Evolutionary conservation across 35 echinoderm and acorn worm species (phyloP), one percentile per base, ranked within the genome.

Genomic region (Patiria miniata): DNA sequence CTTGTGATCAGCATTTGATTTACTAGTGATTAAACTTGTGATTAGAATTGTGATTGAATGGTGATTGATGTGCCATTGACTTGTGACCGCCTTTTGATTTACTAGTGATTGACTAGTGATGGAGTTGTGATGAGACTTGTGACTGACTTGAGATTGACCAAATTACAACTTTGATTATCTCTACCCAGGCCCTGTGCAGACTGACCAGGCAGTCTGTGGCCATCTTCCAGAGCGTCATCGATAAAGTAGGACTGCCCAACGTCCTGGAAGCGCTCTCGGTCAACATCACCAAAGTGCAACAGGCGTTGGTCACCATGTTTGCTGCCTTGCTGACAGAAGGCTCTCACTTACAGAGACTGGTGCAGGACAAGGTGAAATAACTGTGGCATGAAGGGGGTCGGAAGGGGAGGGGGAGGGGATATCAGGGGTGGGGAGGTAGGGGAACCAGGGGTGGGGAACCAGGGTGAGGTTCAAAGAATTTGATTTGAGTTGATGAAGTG

Each of bases 291-390:
- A 83, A 84, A 21, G 93, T 99, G 30, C 96, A 99, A 52, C 96
- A 99, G 58, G 89, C 96, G 28, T 87, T 99, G 40, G 79, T 92
- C 36, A 99, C 96, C 23, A 99, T 99, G 96, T 92, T 99, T 86
- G 93, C 89, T 29, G 90, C 89, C 39, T 68, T 92, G 16, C 68
- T 95, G 40, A 92, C 60, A 1, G 96, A 99, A 69, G 96, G 96
- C 1, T 56, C 87, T 21, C 96, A 99, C 38, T 38, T 99, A 2
- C 92, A 99, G 52, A 89, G 92, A 69, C 81, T 94, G 2, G 59
- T 94, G 0, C 89, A 95, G n/a, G 96, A 99, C 40, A 99, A 92
- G 96, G 96, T 99, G 57, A 83, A 68, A 36, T 58, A 47, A 47
- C 42, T 4, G 4, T 47, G 42, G 4, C 42, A n/a, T 47, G 42